A percentile compares a stretch with the other conserved stretches of the same genome.
phyloP scores from a whole-genome alignment of 1,140 invertebrate genomes.

The Pseudomyrmex concolor region DNA sequence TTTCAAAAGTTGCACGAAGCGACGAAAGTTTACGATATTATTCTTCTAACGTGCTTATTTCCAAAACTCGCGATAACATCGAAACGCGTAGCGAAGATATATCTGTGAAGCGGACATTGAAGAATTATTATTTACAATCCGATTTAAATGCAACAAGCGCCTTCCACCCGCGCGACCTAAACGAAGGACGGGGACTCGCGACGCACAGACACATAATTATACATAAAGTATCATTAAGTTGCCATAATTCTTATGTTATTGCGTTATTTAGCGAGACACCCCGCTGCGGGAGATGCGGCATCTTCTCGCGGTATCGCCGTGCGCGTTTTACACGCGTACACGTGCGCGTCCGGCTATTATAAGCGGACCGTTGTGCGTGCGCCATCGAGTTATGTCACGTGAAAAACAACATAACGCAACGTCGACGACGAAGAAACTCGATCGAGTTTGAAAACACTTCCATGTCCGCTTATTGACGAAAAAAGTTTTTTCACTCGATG shows the following conservation, averaged over 20 bases:
- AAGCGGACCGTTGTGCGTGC: conserved; percentile 52
- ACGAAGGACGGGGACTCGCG: conserved; percentile 43
- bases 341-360: conserved; percentile 66
- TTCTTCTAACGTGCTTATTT: not conserved
- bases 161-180: conserved; percentile 50
- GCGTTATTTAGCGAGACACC: conserved; percentile 82
- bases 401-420: conserved; percentile 45
- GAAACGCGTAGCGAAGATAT: not conserved
- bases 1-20: no score
- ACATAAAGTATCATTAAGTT: conserved; percentile 84
- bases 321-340: conserved; percentile 36
- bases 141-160: conserved; percentile 27
- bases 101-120: conserved; percentile 4
- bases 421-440: not conserved
- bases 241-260: conserved; percentile 83
- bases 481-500: not conserved
- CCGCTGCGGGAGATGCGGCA: conserved; percentile 77
- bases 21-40: not conserved
- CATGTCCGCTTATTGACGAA: conserved; percentile 14
- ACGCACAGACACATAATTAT: conserved; percentile 78
- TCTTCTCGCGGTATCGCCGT: conserved; percentile 73
- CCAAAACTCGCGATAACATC: conserved; percentile 15
- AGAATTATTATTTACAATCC: conserved; percentile 31
- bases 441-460: conserved; percentile 10
- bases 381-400: conserved; percentile 50